Base-by-base conservation (phyloP, 2,888 invertebrate species). In the Andrena hattorfiana region DNA sequence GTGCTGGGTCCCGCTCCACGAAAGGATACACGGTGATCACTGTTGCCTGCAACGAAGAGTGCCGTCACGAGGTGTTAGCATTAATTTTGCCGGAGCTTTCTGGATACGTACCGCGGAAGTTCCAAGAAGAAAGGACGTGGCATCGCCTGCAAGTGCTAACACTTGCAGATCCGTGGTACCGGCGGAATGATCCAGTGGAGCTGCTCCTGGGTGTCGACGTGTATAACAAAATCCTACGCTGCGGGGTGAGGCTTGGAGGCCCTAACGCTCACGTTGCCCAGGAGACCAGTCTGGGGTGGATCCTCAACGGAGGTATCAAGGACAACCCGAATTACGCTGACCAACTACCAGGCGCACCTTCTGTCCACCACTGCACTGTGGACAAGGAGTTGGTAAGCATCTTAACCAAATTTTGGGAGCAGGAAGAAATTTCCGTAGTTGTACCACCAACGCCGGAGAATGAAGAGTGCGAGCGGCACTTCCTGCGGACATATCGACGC, bases 391-490 rank as follows among this genome's bases (percentile, higher is more conserved):
- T 69, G n/a, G 7, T 20, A 8, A 23, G 35, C 2, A n/a, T 56
- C 0, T 6, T 69, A 13, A n/a, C 26, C 5, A 32, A n/a, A 20
- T 69, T 69, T 23, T 69, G 69, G 69, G 20, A 26, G 69, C 35
- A 54, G 7, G 59, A 69, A 6, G 69, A 69, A 28, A 35, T 59
- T 2, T n/a, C 13, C 4, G 26, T 7, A 5, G 20, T 10, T 7
- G 16, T 26, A 2, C 23, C 35, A 23, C 3, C 2, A 4, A 20
- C 56, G 0, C n/a, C 23, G 1, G 69, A 69, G 5, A 20, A 69
- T 13, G 32, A 56, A n/a, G 20, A 20, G 20, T 56, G 35, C 30
- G 69, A 59, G 56, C 13, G 16, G 8, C 69, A 69, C n/a, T 69
- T 56, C n/a, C 1, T 6, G 20, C 7, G 0, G 30, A 59, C 54